Base-by-base conservation (phyloP, 2,113 vertebrate genomes). In the Odontesthes bonariensis region DNA sequence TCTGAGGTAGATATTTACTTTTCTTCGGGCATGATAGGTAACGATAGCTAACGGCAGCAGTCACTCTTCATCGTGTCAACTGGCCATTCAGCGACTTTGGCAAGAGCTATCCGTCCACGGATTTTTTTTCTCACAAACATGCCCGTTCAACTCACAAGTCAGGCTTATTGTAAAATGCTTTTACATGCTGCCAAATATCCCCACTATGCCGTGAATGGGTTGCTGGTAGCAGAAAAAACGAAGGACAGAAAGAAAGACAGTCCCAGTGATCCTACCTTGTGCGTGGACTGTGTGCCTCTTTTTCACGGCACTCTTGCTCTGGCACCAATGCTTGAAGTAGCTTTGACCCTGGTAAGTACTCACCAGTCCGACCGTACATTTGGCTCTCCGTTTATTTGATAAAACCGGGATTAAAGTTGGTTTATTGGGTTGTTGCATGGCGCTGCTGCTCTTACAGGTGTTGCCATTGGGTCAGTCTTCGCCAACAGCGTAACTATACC, bases 141-240 rank as follows among this genome's bases (percentile, higher is more conserved):
- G 89, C 92, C 93, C 8, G 91, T 96, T 78, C 97, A 96, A 78
- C 83, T 99, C 79, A 98, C 96, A 14, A 98, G 97, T 0, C 97
- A 98, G 86, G 96, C 98, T 1, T 98, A 98, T 85, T 97, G 98
- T 83, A 98, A 99, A 78, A 98, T 98, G 97, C 88, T 98, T 55
- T 91, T 98, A 47, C 98, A 98, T 59, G 93, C 97, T 17, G 96
- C 97, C 19, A 98, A 98, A 86, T 98, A 98, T 81, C 96, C 97
- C 0, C 95, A 97, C 82, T 96, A 93, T 86, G 95, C 97, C 10
- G 96, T 98, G 0, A 99, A 97, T 49, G 98, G 97, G 19, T 79
- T 98, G 40, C 91, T 98, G 82, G 97, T 98, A 84, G 96, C 96
- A 2, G 97, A 98, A 87, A 95, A 94, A 58, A 94, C 92, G 4